A percentile compares a stretch with the other conserved stretches of the same genome.
Conservation (phyloP, 1,140 invertebrate species). For the Trichonephila clavata region DNA sequence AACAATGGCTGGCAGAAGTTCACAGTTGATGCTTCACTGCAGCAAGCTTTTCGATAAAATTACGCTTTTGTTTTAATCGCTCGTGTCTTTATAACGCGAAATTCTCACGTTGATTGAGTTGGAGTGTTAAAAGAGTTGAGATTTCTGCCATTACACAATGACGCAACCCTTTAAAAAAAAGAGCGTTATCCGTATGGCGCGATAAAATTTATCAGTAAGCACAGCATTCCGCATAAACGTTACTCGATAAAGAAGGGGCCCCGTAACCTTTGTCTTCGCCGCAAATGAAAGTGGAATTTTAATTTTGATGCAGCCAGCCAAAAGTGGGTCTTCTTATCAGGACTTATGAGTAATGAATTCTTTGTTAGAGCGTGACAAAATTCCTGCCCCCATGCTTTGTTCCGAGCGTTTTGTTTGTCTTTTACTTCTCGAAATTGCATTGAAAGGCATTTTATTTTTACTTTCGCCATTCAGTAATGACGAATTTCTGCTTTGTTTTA, state of each 20-base stretch:
- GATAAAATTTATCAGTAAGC: slow-evolving; percentile 72
- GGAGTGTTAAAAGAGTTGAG: slow-evolving; percentile 64
- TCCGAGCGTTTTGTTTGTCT: slow-evolving; percentile 57
- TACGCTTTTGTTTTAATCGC: slow-evolving; percentile 72
- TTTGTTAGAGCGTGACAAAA: slow-evolving; percentile 70
- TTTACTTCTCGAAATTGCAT: slow-evolving; percentile 36
- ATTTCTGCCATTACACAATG: slow-evolving; percentile 49
- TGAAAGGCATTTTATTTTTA: slow-evolving; percentile 46
- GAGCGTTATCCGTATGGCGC: slow-evolving; percentile 57
- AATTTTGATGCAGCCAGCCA: slow-evolving; percentile 72
- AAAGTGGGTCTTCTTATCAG: slow-evolving; percentile 72
- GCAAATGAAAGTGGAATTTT: slow-evolving; percentile 76
- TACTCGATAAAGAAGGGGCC: slow-evolving; percentile 46
- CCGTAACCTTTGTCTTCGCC: slow-evolving; percentile 67
- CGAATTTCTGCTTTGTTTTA: slow-evolving; percentile 69
- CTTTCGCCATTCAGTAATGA: slow-evolving; percentile 45
- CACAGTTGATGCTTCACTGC: slow-evolving; percentile 39
- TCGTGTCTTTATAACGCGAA: neutral
- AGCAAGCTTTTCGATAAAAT: slow-evolving; percentile 67
- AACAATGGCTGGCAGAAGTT: slow-evolving; percentile 64
- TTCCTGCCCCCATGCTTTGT: slow-evolving; percentile 63
- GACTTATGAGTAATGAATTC: slow-evolving; percentile 71
- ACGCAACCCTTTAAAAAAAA: slow-evolving; percentile 34
- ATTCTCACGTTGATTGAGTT: slow-evolving; percentile 69
- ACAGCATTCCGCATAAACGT: slow-evolving; percentile 41